Conservation (phyloP, 2,113 vertebrate genomes). For the Beaufortia kweichowensis region DNA sequence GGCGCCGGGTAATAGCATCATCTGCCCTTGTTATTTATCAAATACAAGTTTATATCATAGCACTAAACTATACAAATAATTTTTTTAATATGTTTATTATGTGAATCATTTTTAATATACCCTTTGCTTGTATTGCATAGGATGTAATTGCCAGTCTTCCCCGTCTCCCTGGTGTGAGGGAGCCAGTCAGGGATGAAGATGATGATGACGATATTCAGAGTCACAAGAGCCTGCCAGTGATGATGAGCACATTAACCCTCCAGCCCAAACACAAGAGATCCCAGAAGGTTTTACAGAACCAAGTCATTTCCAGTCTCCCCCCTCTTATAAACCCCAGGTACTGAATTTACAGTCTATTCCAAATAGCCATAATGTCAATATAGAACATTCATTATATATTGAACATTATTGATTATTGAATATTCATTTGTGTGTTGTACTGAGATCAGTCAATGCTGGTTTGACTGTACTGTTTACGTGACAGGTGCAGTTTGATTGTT, state of each 20-base stretch:
- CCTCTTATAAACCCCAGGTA: conserved; percentile 45
- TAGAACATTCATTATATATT: no score
- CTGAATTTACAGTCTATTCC: not conserved
- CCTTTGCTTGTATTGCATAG: conserved; percentile 33
- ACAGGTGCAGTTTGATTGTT: conserved; percentile 45
- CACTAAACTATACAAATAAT: no score
- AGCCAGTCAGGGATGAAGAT: conserved; percentile 43
- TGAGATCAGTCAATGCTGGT: not conserved
- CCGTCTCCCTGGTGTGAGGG: conserved; percentile 12
- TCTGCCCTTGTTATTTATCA: no score
- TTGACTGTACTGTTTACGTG: not conserved
- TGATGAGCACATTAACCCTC: conserved; percentile 31
- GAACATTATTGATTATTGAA: not conserved
- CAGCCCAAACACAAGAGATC: conserved; percentile 42
- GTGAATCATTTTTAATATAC: no score
- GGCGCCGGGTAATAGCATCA: conserved; percentile 43
- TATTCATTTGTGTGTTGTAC: not conserved
- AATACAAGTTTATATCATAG: no score
- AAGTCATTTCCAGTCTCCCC: conserved; percentile 35
- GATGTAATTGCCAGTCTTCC: conserved; percentile 34
- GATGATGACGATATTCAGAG: conserved; percentile 53
- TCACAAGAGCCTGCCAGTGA: conserved; percentile 51
- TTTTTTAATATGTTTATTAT: no score
- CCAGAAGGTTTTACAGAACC: conserved; percentile 23
- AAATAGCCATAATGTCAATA: not conserved